phyloP scores from a whole-genome alignment of 2,888 invertebrate genomes.

The Trilocha varians region DNA sequence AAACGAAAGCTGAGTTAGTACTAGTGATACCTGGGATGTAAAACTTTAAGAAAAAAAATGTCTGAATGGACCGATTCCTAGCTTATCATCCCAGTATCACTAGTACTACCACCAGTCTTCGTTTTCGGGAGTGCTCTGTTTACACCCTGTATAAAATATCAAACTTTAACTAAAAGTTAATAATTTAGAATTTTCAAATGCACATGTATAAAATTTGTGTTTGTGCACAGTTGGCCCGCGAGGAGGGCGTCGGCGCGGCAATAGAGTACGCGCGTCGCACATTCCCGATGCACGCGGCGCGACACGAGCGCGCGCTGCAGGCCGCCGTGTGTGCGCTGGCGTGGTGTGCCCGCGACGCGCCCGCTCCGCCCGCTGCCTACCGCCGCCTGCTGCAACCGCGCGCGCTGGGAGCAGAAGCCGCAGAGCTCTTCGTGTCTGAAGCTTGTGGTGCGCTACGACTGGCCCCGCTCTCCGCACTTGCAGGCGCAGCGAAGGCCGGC shows the following conservation, averaged over 20 bases:
- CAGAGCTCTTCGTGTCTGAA: slow-evolving; percentile 92
- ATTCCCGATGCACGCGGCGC: slow-evolving; percentile 78
- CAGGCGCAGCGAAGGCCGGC: slow-evolving; percentile 94
- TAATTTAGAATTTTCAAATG: too few relatives aligned
- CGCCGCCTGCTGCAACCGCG: slow-evolving; percentile 42
- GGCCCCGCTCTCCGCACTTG: slow-evolving; percentile 81
- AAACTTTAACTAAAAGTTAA: too few relatives aligned
- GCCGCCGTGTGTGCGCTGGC: slow-evolving; percentile 63
- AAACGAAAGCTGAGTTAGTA: too few relatives aligned
- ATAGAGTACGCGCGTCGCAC: slow-evolving; percentile 88
- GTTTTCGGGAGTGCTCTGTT: too few relatives aligned
- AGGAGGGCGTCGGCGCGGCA: slow-evolving; percentile 82
- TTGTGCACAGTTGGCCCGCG: slow-evolving; percentile 40
- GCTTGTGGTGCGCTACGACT: slow-evolving; percentile 93
- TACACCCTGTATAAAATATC: too few relatives aligned
- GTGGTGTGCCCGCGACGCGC: slow-evolving; percentile 50
- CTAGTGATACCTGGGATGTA: too few relatives aligned
- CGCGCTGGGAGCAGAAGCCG: slow-evolving; percentile 74
- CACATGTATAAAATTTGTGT: background rate
- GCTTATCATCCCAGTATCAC: too few relatives aligned
- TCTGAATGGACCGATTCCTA: too few relatives aligned
- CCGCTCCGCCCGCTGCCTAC: slow-evolving; percentile 44
- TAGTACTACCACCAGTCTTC: too few relatives aligned
- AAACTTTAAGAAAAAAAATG: too few relatives aligned
- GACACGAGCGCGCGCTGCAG: slow-evolving; percentile 60